Evolutionary conservation across 2,797 vertebrate species (phyloP), one percentile per base, ranked within the genome.

Genomic region (Lerista edwardsae): DNA sequence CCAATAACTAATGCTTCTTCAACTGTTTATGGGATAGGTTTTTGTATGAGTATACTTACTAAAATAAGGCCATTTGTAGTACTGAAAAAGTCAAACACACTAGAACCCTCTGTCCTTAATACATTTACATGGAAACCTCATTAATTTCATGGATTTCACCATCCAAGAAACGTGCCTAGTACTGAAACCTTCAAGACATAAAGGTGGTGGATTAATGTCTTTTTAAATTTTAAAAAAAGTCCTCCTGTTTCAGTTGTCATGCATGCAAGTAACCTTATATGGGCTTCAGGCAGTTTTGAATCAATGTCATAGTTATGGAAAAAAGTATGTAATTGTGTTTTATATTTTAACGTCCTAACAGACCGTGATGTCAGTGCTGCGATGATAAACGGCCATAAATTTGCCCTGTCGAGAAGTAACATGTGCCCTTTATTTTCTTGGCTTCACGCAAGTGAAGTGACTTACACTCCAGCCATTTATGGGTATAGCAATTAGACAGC

Each of bases 301-400:
- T 90, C 86, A 91, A 74, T 88, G 90, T 85, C 10, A 90, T 78
- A 59, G 61, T 84, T 93, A 93, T 89, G 88, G 75, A 51, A 91
- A 93, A 93, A 93, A 88, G 2, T 84, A 27, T 84, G 71, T 79
- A 91, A 91, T 69, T 79, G 62, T 85, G 71, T 64, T 87, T 82
- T 69, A 90, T 84, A 84, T 86, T 51, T 88, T 65, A 59, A 36
- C 44, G 57, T 29, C 83, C 75, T 75, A 91, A 86, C 29, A 82
- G 73, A 90, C 75, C 89, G 84, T 11, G 69, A 76, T 1, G 41
- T 1, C 0, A 90, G 79, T 86, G 86, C 0, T 92, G 79, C 83
- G 91, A 62, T 65, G 67, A 79, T 61, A 79, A 82, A 64, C 57
- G 89, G 79, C 51, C 88, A 55, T 73, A 87, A 86, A 91, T 71